Evolutionary conservation across 2,113 vertebrate species (phyloP), one percentile per base, ranked within the genome.

Genomic region (Parotia lawesii): DNA sequence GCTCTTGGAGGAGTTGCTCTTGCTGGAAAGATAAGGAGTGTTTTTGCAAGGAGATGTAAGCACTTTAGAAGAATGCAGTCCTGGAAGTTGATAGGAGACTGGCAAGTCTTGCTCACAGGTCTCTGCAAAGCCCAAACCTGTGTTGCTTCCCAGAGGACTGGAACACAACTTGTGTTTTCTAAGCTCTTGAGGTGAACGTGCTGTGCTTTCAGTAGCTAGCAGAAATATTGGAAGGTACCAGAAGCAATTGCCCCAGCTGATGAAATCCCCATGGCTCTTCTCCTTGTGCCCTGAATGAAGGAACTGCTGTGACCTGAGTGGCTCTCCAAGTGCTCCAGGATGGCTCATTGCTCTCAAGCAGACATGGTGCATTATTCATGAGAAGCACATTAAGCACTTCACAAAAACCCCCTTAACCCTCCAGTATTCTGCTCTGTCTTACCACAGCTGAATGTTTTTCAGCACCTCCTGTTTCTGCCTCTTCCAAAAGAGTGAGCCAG

Each of bases 161-260:
- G 38, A 73, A 23, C 9, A 3, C 12, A 45, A 7, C 9, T 0
- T 38, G 28, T n/a, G 2, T 7, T 81, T 58, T 73, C 17, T 27
- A 80, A 73, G 60, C 67, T 57, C 29, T 75, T 14, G 57, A 71
- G 70, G 56, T 0, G 0, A 40, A 31, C 8, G 2, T 0, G 1
- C 37, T 1, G 3, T 35, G 48, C 61, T 87, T 6, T 54, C 33
- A 29, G 61, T 50, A 42, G 29, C 25, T 29, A 50, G 14, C 18
- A 14, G 27, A 24, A 44, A 22, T 22, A 15, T 0, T 60, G 62
- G 25, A 48, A 79, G 54, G 44, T 25, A 56, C 18, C 53, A 51
- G 62, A 81, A 61, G 33, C 22, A 13, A 13, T 2, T 15, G 35
- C 24, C 20, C 12, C 23, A 37, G 35, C 28, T 35, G 7, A 5